phyloP scores from a whole-genome alignment of 2,888 invertebrate species.

The Yponomeuta sedellus region DNA sequence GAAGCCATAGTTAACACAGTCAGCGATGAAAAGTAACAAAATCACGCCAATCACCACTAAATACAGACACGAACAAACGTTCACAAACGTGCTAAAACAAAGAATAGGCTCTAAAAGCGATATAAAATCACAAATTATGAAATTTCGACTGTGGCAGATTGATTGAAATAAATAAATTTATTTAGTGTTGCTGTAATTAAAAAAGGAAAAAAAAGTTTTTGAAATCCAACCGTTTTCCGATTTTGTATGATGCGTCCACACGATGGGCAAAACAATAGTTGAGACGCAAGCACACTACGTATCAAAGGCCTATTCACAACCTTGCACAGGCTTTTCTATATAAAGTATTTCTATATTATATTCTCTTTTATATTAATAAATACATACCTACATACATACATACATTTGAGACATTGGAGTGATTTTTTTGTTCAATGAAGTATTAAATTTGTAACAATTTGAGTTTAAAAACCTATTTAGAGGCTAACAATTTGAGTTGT shows the following conservation, averaged over 20 bases:
- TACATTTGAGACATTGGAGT: no score
- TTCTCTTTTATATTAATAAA: no score
- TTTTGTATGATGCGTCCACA: not conserved
- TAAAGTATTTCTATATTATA: no score
- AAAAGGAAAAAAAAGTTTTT: slow-evolving; percentile 12
- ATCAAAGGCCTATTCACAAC: no score
- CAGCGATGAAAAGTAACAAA: not conserved
- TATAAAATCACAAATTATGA: slow-evolving; percentile 5
- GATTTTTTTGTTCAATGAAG: no score
- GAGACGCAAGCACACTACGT: no score
- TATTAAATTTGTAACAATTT: no score
- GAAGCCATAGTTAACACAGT: slow-evolving; percentile 10
- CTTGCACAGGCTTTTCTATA: no score
- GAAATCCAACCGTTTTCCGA: slow-evolving; percentile 8
- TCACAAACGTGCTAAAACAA: not conserved
- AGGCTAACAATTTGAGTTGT: no score
- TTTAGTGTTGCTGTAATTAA: slow-evolving; percentile 10
- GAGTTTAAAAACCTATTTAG: no score
- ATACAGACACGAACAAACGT: not conserved
- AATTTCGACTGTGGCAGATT: slow-evolving; percentile 8
- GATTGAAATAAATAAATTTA: slow-evolving; percentile 14
- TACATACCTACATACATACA: no score
- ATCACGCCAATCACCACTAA: not conserved
- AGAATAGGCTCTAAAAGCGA: not conserved
- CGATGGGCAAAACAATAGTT: no score